Conservation (phyloP, 1,140 invertebrate genomes). For the Temnothorax longispinosus region DNA sequence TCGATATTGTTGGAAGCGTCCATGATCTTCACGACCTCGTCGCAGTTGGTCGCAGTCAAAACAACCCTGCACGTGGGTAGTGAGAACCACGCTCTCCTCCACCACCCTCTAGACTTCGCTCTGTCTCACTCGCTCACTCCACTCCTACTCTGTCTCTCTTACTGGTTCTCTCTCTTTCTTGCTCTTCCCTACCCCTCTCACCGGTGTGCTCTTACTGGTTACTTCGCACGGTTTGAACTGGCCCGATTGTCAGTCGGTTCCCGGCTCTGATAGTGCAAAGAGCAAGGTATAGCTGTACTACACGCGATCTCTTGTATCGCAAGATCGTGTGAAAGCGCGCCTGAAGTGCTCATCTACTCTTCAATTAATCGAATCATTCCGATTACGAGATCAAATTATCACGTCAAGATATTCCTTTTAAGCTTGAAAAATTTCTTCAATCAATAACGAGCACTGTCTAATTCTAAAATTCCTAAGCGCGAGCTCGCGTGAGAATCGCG, state of each 20-base stretch:
- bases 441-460: neutral
- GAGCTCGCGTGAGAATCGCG: neutral
- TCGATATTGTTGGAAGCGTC: constrained; percentile 8
- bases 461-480: neutral
- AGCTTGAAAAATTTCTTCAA: neutral
- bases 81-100: constrained; percentile 16
- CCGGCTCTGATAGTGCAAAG: constrained; percentile 65
- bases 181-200: constrained; percentile 55
- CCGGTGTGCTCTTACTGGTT: constrained; percentile 66
- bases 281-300: constrained; percentile 28
- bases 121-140: constrained; percentile 19
- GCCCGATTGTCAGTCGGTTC: constrained; percentile 74
- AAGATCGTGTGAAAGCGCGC: neutral
- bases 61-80: constrained; percentile 60
- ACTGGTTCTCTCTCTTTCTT: constrained; percentile 17
- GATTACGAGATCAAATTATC: neutral
- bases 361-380: neutral
- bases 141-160: neutral
- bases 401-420: neutral
- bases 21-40: neutral
- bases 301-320: neutral
- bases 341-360: neutral
- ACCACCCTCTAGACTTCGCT: constrained; percentile 4
- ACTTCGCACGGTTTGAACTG: constrained; percentile 75
- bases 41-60: constrained; percentile 23